Base-by-base conservation (phyloP, 2,888 invertebrate species). In the Drosophila recens region DNA sequence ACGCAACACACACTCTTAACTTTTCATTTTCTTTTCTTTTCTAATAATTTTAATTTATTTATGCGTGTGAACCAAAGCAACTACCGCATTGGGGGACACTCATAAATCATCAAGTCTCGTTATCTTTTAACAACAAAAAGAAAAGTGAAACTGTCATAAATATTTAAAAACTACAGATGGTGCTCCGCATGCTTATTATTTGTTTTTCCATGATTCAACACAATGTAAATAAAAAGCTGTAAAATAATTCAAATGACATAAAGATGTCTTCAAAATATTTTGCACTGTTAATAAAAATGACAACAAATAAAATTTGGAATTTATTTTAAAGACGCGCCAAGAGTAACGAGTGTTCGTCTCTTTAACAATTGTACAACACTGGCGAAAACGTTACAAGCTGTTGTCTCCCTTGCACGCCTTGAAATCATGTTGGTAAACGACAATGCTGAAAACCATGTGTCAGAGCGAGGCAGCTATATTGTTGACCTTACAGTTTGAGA, bases 1-100 rank as follows among this genome's bases (percentile, higher is more conserved):
- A 53, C 36, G 46, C 13, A 49, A 38, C 20, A 34, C 58, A 54
- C 43, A 33, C 43, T 17, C 33, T 43, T 3, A 10, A 36, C 36
- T 43, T 33, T 43, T 3, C 5, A 36, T 15, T 40, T 69, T 80
- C 36, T 43, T 33, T 43, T 3, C 9, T 27, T 15, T 69, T 80
- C 75, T 68, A 72, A 75, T 78, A 75, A 80, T 78, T 80, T 67
- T 54, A 75, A 67, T 72, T 76, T 81, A 74, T 79, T 87, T 81
- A 78, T 84, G 87, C 82, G 84, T 87, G 87, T 87, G 84, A 84
- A 87, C 66, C 57, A 51, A 70, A 59, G 33, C 64, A 57, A 61
- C 52, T 51, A 45, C 52, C 51, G 64, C 42, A 38, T 57, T 65
- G 56, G 75, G 51, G 43, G 67, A 46, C 63, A 52, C 64, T 69